These are phyloP conservation scores for Mionectes macconnelli DNA, from an alignment of 2,113 vertebrate genomes.

Conservation along the genomic window DNA sequence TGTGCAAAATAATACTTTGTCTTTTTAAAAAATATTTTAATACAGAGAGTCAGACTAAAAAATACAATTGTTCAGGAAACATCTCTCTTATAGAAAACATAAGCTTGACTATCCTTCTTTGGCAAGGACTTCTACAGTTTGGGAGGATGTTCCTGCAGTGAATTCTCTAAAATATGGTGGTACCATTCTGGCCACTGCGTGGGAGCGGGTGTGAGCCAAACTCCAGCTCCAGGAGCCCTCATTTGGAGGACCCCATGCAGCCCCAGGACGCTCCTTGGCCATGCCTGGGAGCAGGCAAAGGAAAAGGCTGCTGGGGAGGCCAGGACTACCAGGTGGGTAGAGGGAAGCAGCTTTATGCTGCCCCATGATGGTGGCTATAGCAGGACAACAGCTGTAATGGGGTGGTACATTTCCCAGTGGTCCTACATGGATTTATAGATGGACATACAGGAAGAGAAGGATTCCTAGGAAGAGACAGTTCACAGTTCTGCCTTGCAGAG, in stretches of 20 bases:
- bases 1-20: not conserved
- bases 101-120: slow-evolving; percentile 36
- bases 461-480: not conserved
- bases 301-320: not conserved
- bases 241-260: not conserved
- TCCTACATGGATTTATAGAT: not conserved
- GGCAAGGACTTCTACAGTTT: slow-evolving; percentile 19
- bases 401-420: not conserved
- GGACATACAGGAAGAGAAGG: not conserved
- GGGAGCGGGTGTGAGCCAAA: not conserved
- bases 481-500: not conserved
- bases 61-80: not conserved
- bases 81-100: slow-evolving; percentile 55
- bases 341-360: not conserved
- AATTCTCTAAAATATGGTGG: not conserved
- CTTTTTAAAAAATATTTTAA: not conserved
- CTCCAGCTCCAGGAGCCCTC: not conserved
- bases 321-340: accelerated
- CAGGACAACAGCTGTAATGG: not conserved
- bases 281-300: not conserved
- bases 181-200: not conserved
- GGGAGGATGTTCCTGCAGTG: slow-evolving; percentile 4
- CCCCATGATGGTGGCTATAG: not conserved
- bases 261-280: accelerated
- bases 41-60: not conserved